Evolutionary conservation across 2,888 invertebrate genomes (phyloP), one percentile per base, ranked within the genome.

Genomic region (Girardia tigrina): DNA sequence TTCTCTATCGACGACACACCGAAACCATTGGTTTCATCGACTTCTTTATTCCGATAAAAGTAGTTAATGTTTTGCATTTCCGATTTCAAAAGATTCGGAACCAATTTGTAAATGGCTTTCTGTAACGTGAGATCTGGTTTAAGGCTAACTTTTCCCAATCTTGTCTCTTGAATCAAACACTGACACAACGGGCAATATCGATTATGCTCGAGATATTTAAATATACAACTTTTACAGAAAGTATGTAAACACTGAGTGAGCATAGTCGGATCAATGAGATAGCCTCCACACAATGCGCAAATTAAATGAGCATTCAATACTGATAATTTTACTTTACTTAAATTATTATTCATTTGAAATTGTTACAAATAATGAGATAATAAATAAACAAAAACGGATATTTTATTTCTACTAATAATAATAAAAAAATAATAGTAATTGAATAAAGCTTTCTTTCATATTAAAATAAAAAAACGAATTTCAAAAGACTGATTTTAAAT

Each of bases 191-290:
- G 73, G 70, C 73, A 73, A 27, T 27, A 27, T 8, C 42, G 29
- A 26, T 29, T 29, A n/a, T 71, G 71, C 26, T 71, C 28, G 14
- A 73, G 23, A 29, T 73, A 42, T 16, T 36, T 29, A 26, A 73
- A 29, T 20, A 73, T 29, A 36, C 73, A 73, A 20, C 73, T 73
- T 29, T 29, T 27, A 70, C 73, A 73, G 20, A 73, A 73, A 6
- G 73, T 26, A 70, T 73, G 73, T 16, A 73, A 26, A 73, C 73
- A 73, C 26, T 73, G 73, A 26, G 73, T 29, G 16, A 73, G 42
- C 29, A 73, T 29, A 23, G 73, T 73, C 2, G 73, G 28, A 73
- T 29, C 42, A 26, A 73, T 36, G 4, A 73, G 70, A 73, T 73
- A 73, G 14, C 73, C 73, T 8, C 73, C 73, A 73, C 73, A 73